Conservation (phyloP, 1,140 invertebrate species). For the Caerostris extrusa region DNA sequence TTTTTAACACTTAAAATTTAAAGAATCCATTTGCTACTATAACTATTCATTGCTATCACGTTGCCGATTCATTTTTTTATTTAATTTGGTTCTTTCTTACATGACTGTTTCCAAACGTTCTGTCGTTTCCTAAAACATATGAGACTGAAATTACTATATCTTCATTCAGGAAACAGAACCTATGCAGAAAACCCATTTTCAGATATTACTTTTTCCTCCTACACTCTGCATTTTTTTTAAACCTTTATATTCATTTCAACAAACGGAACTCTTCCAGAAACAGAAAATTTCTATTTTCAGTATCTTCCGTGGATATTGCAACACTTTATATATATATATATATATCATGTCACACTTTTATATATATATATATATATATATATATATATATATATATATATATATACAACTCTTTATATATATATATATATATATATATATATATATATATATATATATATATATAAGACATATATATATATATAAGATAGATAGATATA, state of each 20-base stretch:
- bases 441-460: neutral
- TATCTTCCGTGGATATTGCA: constrained; percentile 5
- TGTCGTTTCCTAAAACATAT: neutral
- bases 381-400: too few relatives aligned
- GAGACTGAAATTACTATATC: neutral
- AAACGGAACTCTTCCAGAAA: neutral
- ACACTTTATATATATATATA: neutral
- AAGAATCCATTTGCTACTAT: too few relatives aligned
- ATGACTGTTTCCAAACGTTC: neutral
- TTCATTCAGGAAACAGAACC: neutral
- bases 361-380: too few relatives aligned
- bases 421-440: too few relatives aligned
- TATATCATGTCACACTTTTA: too few relatives aligned
- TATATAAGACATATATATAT: too few relatives aligned
- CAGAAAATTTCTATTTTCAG: constrained; percentile 28
- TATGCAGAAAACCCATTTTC: neutral
- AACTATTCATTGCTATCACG: too few relatives aligned
- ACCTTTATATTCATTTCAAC: neutral
- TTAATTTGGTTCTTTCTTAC: neutral
- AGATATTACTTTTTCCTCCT: neutral
- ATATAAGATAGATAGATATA: too few relatives aligned
- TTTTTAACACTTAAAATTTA: too few relatives aligned
- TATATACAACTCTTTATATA: too few relatives aligned
- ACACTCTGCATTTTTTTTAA: neutral
- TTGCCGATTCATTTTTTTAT: neutral